Evolutionary conservation across 2,888 invertebrate genomes (phyloP), one percentile per base, ranked within the genome.

Genomic region (Philopedon plagiatum): DNA sequence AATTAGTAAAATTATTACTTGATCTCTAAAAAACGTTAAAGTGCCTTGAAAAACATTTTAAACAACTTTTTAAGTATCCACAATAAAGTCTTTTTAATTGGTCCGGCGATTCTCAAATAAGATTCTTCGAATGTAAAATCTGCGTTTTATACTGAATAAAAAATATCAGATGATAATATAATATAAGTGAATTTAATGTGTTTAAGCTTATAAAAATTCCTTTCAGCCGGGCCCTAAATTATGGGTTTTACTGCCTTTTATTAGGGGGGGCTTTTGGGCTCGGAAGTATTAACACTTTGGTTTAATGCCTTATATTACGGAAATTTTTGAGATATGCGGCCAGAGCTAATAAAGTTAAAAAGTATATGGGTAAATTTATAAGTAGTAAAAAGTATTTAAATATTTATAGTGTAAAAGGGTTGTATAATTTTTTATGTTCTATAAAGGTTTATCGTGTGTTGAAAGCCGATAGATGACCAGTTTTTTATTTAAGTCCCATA

Each of bases 171-270:
- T n/a, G 46, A 23, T 46, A n/a, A n/a, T n/a, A n/a, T n/a, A n/a
- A 49, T 49, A 49, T 49, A 49, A 49, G 49, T 49, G 49, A 49
- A 26, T 49, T 49, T 49, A 49, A 49, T 46, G 46, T 49, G 19
- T 13, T 11, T 13, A 0, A 23, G n/a, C 26, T 49, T n/a, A 49
- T 49, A 49, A 26, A 49, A 49, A 49, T 49, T 26, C 49, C 49
- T 26, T 49, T 49, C 49, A 5, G 21, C 5, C 5, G 23, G 23
- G 49, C 9, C 13, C 26, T 49, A 49, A 49, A 49, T 49, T 26
- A 49, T 13, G 7, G 23, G n/a, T 49, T 46, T 49, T 49, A 26
- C 11, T 11, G 26, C 2, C 9, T 49, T 49, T 49, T 49, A 49
- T 49, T 26, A 5, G 23, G 13, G 11, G 13, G n/a, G 23, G 18